Conservation (phyloP, 2,113 vertebrate species). For the Plestiodon gilberti region DNA sequence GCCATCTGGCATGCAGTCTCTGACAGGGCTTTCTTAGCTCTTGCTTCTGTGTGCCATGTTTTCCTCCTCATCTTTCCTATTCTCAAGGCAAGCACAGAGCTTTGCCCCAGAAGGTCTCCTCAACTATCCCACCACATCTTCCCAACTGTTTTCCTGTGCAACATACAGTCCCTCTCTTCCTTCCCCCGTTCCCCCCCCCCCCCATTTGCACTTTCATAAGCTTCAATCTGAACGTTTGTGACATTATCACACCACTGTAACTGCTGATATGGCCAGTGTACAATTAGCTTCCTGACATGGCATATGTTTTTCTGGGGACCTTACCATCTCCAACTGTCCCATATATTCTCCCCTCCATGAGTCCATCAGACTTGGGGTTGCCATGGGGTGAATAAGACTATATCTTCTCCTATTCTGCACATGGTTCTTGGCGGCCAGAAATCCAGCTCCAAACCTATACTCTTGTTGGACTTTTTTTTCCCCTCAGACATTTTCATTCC, state of each 20-base stretch:
- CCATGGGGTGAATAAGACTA: not conserved
- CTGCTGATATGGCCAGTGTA: not conserved
- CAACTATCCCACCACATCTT: not conserved
- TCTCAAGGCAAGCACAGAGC: not conserved
- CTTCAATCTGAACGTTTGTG: not conserved
- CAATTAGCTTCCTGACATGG: not conserved
- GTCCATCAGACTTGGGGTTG: not conserved
- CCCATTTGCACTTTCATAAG: not conserved
- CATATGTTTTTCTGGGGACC: not conserved
- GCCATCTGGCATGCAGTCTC: not conserved
- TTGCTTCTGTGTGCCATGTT: not conserved
- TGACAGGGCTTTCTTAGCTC: not conserved
- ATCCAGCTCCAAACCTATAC: not conserved
- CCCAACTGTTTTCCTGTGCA: not conserved
- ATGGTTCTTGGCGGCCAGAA: not conserved
- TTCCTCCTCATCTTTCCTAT: not conserved
- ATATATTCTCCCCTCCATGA: not conserved
- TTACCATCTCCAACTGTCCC: not conserved
- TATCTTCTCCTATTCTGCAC: not conserved
- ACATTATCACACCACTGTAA: not conserved
- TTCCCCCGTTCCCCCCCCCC: not conserved
- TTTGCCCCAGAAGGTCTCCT: not conserved
- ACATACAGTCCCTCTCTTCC: not conserved
- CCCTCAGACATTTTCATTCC: not conserved
- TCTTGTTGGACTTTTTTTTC: not conserved